Evolutionary conservation across 2,113 vertebrate species (phyloP).

Genomic region (Pithys albifrons): DNA sequence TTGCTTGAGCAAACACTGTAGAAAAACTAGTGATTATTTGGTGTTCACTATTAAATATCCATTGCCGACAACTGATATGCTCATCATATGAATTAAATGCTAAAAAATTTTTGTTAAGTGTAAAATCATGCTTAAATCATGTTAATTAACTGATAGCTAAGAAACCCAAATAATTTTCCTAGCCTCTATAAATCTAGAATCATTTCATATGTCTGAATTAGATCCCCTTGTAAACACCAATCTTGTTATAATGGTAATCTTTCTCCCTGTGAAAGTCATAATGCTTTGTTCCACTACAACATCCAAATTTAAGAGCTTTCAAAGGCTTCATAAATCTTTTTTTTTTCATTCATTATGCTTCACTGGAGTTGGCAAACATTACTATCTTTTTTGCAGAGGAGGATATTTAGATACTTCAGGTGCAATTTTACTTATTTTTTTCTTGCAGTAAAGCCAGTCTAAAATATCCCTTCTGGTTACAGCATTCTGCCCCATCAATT

Average conservation of each 20-base stretch:
- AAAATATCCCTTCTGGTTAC: neutral
- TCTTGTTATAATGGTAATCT: neutral
- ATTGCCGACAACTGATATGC: neutral
- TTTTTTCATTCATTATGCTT: neutral
- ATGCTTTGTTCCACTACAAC: neutral
- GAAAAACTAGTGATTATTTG: neutral
- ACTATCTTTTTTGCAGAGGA: neutral
- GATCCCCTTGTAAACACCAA: neutral
- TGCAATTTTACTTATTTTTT: neutral
- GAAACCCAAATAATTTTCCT: neutral
- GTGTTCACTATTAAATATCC: neutral
- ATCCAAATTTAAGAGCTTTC: neutral
- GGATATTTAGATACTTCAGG: neutral
- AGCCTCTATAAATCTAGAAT: neutral
- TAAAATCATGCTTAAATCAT: neutral
- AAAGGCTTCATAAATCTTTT: neutral
- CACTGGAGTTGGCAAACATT: neutral
- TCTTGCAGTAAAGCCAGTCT: neutral
- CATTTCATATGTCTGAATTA: neutral
- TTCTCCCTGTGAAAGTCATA: neutral
- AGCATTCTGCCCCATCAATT: neutral
- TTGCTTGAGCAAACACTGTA: neutral
- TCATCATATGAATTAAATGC: neutral
- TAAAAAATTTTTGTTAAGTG: neutral
- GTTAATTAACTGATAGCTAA: neutral